phyloP scores from a whole-genome alignment of 2,113 vertebrate genomes.

The Pipa parva region DNA sequence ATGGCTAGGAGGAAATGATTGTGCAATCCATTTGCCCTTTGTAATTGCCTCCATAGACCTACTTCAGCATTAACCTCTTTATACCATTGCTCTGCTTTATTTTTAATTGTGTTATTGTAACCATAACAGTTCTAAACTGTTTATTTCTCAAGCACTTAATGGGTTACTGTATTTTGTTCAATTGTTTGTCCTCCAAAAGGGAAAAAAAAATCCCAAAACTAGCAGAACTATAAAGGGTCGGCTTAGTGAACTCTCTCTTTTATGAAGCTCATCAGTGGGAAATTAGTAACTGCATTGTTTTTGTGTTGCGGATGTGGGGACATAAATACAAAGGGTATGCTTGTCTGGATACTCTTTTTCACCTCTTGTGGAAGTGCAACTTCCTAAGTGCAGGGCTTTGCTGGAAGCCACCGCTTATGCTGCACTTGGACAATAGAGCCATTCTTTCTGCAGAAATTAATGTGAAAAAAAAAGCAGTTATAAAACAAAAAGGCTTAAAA shows the following conservation, averaged over 20 bases:
- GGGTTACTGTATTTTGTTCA: no score
- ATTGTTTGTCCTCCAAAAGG: no score
- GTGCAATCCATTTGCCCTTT: no score
- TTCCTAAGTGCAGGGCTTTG: conserved; percentile 28
- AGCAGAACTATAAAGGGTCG: no score
- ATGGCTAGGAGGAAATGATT: no score
- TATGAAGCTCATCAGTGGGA: conserved; percentile 7
- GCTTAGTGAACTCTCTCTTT: not conserved
- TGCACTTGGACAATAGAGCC: conserved; percentile 22
- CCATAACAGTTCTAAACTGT: no score
- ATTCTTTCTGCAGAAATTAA: conserved; percentile 30
- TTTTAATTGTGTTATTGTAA: no score
- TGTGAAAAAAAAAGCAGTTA: conserved; percentile 18
- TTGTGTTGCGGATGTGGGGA: conserved; percentile 7
- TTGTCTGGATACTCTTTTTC: conserved; percentile 17
- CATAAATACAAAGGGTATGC: conserved; percentile 15
- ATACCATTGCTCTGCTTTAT: no score
- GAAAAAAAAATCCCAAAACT: no score
- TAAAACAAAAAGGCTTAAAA: conserved; percentile 24
- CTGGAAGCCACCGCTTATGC: conserved; percentile 27
- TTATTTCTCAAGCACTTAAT: no score
- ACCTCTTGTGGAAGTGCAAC: conserved; percentile 17
- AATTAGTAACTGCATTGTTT: conserved; percentile 11
- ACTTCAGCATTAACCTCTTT: no score
- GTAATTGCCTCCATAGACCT: no score